Evolutionary conservation across 92 coral and sea anemone genomes (phyloP).

Genomic region (Bergia puertoricense): DNA sequence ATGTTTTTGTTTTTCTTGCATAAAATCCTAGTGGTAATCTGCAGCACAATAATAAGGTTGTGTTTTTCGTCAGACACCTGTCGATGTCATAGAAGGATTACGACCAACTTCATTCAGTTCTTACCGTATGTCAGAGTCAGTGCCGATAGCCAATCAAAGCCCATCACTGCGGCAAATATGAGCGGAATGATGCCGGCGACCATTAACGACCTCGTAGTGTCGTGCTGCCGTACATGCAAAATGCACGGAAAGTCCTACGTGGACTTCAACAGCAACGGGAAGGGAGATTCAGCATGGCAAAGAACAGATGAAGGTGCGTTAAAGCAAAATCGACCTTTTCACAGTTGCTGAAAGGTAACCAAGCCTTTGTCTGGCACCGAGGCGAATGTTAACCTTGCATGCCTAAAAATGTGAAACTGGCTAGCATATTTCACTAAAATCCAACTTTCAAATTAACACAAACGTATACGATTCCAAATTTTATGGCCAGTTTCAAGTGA

Average conservation of each 20-base stretch:
- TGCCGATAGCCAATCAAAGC: not conserved
- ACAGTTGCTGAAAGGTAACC: too few species aligned
- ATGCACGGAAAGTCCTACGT: conserved; percentile 79
- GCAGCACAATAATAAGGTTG: too few species aligned
- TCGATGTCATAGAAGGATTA: conserved; percentile 68
- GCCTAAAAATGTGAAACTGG: too few species aligned
- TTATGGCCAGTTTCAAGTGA: too few species aligned
- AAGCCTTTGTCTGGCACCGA: too few species aligned
- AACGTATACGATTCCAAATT: too few species aligned
- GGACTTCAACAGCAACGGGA: conserved; percentile 69
- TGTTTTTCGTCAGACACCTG: conserved; percentile 65
- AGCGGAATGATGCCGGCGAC: conserved; percentile 80
- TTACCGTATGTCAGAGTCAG: conserved; percentile 69
- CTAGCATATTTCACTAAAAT: too few species aligned
- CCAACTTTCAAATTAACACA: too few species aligned
- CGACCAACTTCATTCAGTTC: conserved; percentile 75
- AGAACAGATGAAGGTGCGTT: conserved; percentile 59
- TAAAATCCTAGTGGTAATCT: too few species aligned
- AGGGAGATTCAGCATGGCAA: conserved; percentile 55
- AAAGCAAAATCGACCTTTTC: conserved; percentile 21
- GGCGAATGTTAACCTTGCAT: too few species aligned
- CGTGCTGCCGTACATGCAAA: conserved; percentile 76
- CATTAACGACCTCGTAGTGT: conserved; percentile 60
- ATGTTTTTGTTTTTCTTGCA: not conserved
- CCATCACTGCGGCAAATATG: conserved; percentile 50